These are phyloP conservation scores for Charina bottae DNA, from an alignment of 2,113 vertebrate species.

Conservation along the genomic window DNA sequence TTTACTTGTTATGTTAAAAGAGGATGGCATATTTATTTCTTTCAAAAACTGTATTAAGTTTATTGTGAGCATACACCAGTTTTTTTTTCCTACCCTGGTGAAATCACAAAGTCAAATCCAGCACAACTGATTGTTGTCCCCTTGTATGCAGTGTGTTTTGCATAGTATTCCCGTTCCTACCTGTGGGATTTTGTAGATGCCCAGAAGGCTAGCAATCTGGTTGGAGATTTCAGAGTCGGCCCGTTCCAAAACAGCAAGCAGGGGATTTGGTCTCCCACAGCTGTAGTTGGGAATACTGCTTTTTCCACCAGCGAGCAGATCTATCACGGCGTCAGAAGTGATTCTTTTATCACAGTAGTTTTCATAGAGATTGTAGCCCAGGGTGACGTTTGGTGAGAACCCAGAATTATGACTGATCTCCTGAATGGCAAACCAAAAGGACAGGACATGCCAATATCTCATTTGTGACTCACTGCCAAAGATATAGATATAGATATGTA, in stretches of 20 bases:
- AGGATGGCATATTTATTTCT: no score
- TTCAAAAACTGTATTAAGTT: no score
- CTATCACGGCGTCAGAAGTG: background rate
- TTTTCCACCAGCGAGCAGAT: background rate
- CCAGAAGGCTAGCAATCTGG: background rate
- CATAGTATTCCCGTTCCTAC: background rate
- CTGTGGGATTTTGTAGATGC: constrained; percentile 15
- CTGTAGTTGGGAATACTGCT: background rate
- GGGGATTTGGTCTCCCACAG: background rate
- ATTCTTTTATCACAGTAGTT: background rate
- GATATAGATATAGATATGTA: background rate
- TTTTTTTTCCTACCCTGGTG: background rate
- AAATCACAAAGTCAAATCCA: background rate
- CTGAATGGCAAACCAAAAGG: background rate
- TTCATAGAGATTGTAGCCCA: background rate
- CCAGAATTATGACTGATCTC: background rate
- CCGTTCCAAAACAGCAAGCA: constrained; percentile 5
- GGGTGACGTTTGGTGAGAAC: background rate
- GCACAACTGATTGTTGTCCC: background rate
- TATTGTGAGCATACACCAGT: no score
- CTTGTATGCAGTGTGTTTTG: background rate
- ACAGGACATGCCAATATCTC: background rate
- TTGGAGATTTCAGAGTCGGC: background rate
- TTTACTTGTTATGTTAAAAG: no score
- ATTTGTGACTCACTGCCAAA: background rate